Evolutionary conservation across 2,888 invertebrate genomes (phyloP), one percentile per base, ranked within the genome.

Genomic region (Unio pictorum): DNA sequence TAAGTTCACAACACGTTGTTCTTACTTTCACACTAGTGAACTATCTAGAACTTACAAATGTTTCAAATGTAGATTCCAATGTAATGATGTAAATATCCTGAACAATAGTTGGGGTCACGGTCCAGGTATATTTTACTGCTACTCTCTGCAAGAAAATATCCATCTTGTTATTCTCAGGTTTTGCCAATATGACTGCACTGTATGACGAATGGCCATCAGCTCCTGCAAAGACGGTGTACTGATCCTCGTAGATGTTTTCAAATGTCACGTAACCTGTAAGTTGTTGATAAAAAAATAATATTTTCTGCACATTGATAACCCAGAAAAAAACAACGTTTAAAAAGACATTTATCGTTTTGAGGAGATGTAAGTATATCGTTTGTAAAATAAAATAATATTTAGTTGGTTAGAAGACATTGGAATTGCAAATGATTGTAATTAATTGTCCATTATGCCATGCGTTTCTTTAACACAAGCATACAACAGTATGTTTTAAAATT

Each of bases 31-130:
- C 34, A 34, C 7, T 6, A 34, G 3, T 7, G 1, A 34, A 6
- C 34, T 7, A 34, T 4, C 34, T 34, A 34, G 34, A 1, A 59
- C 67, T 71, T 73, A 77, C 77, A 62, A 69, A 72, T 17, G 82
- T 80, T 65, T 80, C 80, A 73, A 84, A 84, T 7, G 81, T 81
- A 15, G 81, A 77, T 55, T 82, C 80, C n/a, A 84, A 66, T 26
- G 67, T 74, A 45, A 84, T 80, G n/a, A 75, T 68, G 56, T 84
- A 84, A 59, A 68, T 66, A 67, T 84, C 84, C 68, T 83, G 65
- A 30, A 81, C 73, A 20, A 74, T 71, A n/a, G 78, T 80, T 18
- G 79, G 80, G 20, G 69, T 78, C 11, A 83, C 84, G 18, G 75
- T 74, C 80, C 81, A 84, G 1, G 76, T 73, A 57, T 79, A 78